phyloP scores from a whole-genome alignment of 2,113 vertebrate genomes.

The Empidonax traillii region DNA sequence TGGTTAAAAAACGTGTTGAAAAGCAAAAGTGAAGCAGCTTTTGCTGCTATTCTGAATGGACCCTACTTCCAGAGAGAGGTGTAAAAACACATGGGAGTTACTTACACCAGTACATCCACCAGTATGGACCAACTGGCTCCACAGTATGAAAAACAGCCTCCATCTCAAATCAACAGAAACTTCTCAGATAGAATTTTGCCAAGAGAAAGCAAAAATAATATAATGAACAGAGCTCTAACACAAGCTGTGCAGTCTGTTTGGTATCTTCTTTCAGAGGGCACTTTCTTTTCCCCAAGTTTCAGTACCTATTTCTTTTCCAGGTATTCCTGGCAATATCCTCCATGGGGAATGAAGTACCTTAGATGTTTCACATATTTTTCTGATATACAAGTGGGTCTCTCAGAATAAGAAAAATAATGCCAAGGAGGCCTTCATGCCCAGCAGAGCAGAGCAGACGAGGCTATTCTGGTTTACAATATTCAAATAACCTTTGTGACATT shows the following conservation, averaged over 20 bases:
- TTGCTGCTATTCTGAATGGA: background rate
- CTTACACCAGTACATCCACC: rapidly evolving
- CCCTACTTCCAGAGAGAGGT: background rate
- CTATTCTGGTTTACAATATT: background rate
- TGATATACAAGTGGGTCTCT: background rate
- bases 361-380: background rate
- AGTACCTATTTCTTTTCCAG: background rate
- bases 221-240: background rate
- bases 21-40: background rate
- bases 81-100: background rate
- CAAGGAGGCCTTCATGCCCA: background rate
- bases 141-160: background rate
- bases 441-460: background rate
- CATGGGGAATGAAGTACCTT: background rate
- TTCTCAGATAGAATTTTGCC: background rate
- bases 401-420: background rate
- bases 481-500: background rate
- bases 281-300: background rate
- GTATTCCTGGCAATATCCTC: background rate
- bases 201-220: background rate
- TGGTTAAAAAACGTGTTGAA: background rate
- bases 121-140: background rate
- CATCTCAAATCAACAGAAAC: background rate
- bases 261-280: background rate
- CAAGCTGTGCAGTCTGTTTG: background rate